Evolutionary conservation across 2,113 vertebrate species (phyloP).

Genomic region (Zosterops borbonicus): DNA sequence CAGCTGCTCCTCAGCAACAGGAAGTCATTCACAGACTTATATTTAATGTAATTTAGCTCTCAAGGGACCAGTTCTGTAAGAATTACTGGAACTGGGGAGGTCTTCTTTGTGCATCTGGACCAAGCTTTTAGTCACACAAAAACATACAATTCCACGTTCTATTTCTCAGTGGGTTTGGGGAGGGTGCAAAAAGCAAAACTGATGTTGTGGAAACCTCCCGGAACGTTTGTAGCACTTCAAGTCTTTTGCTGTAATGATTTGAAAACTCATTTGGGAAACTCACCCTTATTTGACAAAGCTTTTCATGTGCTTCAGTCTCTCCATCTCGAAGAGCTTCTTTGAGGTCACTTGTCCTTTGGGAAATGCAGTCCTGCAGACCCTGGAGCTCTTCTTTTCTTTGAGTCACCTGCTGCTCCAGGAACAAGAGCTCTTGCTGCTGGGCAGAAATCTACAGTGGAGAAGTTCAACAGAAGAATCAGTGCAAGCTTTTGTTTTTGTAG

Average conservation of each 20-base stretch:
- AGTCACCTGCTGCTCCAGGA: conserved; percentile 71
- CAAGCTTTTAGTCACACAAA: background rate
- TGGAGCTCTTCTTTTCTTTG: conserved; percentile 75
- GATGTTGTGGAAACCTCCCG: background rate
- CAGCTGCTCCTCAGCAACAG: background rate
- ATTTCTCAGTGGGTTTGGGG: background rate
- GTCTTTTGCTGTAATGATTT: background rate
- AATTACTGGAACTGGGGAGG: background rate
- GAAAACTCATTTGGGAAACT: background rate
- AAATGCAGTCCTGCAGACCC: conserved; percentile 72
- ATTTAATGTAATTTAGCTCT: background rate
- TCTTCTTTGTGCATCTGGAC: background rate
- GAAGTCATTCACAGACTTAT: background rate
- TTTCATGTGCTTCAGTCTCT: conserved; percentile 76
- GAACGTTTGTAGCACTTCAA: background rate
- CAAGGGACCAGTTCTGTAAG: background rate
- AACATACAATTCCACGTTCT: background rate
- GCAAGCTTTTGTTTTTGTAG: background rate
- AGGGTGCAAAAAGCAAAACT: background rate
- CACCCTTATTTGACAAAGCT: conserved; percentile 73
- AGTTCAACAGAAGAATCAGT: background rate
- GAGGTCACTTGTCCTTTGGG: conserved; percentile 74
- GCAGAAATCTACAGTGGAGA: conserved; percentile 56
- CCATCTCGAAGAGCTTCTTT: conserved; percentile 74
- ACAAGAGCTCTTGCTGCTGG: conserved; percentile 73